Evolutionary conservation across 2,888 invertebrate species (phyloP), one percentile per base, ranked within the genome.

Genomic region (Torymus auratus): DNA sequence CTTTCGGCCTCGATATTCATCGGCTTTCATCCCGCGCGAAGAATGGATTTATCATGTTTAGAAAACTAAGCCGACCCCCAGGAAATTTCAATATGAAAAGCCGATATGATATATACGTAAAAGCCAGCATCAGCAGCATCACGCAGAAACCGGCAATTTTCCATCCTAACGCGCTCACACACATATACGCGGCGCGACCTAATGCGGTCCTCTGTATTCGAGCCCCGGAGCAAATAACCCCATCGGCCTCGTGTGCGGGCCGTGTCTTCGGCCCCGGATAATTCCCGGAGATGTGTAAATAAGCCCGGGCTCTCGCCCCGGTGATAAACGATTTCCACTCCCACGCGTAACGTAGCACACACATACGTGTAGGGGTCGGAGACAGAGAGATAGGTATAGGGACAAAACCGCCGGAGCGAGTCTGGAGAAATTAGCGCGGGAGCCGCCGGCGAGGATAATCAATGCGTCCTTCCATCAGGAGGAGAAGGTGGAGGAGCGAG

Each of bases 301-400:
- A 72, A 80, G 55, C 64, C 65, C 20, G n/a, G 7, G 41, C 17
- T 10, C 15, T 28, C 50, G 17, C 52, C 5, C 41, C 20, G 28
- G 60, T 77, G 77, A 74, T 73, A 71, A 75, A 80, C 65, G 70
- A 80, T 80, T 75, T 69, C 70, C 55, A 64, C 64, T 65, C 64
- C 62, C 23, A 53, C 55, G 56, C 65, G 1, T 15, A 23, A 0
- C 14, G 55, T 20, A 41, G 14, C 15, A 13, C 50, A 28, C 15
- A 20, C 15, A 67, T 62, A 17, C 2, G 7, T 41, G 7, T 41
- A 41, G 41, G 41, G 41, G 41, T 7, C 7, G 5, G 7, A 41
- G 41, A 41, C 7, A 41, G 7, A 7, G 7, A 0, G 28, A 28
- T 28, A 28, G 3, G 7, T 41, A 41, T 41, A 41, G 28, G 13